phyloP scores from a whole-genome alignment of 2,797 vertebrate genomes.

The Salarias fasciatus region DNA sequence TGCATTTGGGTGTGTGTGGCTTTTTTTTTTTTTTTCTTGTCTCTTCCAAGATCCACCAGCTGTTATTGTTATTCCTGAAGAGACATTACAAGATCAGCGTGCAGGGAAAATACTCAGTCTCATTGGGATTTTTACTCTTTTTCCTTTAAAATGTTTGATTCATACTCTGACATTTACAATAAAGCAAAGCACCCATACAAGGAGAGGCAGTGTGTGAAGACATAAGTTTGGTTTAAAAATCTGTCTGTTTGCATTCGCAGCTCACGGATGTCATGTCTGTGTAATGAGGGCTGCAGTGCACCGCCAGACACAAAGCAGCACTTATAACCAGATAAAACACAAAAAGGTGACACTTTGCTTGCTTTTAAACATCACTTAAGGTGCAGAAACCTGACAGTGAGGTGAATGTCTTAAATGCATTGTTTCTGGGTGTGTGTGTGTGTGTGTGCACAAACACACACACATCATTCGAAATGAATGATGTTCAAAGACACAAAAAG shows the following conservation, averaged over 20 bases:
- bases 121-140: slow-evolving; percentile 34
- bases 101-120: slow-evolving; percentile 26
- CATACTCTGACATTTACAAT: slow-evolving; percentile 25
- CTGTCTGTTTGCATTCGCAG: slow-evolving; percentile 6
- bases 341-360: slow-evolving; percentile 44
- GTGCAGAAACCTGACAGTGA: slow-evolving; percentile 41
- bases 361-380: slow-evolving; percentile 48
- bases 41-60: slow-evolving; percentile 52
- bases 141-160: slow-evolving; percentile 31
- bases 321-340: slow-evolving; percentile 24
- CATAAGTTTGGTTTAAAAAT: slow-evolving; percentile 17
- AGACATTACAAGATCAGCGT: slow-evolving; percentile 44
- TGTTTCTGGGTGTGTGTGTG: no score
- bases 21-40: slow-evolving; percentile 9
- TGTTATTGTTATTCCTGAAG: slow-evolving; percentile 65
- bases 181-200: slow-evolving; percentile 12
- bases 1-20: slow-evolving; percentile 57
- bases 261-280: slow-evolving; percentile 7
- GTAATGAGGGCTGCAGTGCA: slow-evolving; percentile 13
- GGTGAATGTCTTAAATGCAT: slow-evolving; percentile 45
- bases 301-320: slow-evolving; percentile 31
- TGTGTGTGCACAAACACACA: no score
- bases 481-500: slow-evolving; percentile 66
- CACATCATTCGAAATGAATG: slow-evolving; percentile 47
- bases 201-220: slow-evolving; percentile 7